Conservation (phyloP, 2,113 vertebrate species). For the Cariama cristata region DNA sequence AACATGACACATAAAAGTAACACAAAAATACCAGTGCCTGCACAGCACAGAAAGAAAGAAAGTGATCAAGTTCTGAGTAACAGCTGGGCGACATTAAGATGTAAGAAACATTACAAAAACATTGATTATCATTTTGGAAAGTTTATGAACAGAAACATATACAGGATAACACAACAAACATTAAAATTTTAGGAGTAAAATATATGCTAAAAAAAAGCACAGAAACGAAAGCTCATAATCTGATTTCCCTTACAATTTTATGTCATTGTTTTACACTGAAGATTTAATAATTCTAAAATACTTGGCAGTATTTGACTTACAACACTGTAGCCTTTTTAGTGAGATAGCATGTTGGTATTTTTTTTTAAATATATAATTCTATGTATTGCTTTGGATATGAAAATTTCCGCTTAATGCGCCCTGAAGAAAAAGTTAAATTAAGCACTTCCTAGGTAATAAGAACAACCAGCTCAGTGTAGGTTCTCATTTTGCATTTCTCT, state of each 20-base stretch:
- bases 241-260: neutral
- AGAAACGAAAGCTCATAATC: neutral
- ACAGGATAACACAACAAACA: neutral
- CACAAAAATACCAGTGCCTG: accelerated
- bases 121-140: neutral
- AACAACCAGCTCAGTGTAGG: neutral
- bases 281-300: neutral
- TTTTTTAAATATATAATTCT: neutral
- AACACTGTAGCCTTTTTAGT: neutral
- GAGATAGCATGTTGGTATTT: neutral
- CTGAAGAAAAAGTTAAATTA: neutral
- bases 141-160: neutral
- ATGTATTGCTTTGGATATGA: neutral
- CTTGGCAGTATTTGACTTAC: neutral
- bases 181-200: neutral
- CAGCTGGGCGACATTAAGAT: neutral
- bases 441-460: neutral
- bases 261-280: neutral
- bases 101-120: neutral
- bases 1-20: neutral
- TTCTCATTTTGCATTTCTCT: neutral
- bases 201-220: neutral
- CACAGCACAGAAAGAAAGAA: neutral
- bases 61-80: neutral
- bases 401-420: neutral